Evolutionary conservation across 2,113 vertebrate genomes (phyloP).

Genomic region (Fulmarus glacialis): DNA sequence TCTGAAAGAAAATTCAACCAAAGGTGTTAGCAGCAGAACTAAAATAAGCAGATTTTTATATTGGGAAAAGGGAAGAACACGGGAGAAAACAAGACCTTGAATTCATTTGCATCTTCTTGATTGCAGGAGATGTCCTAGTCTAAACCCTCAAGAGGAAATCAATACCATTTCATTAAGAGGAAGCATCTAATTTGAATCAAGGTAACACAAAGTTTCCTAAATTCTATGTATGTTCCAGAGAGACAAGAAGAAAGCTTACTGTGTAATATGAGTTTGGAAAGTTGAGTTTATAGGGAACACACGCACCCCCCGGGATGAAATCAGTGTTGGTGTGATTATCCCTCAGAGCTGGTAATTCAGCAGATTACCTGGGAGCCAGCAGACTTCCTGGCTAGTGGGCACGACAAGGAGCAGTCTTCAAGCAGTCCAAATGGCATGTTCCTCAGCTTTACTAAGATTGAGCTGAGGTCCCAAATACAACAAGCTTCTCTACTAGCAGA

Average conservation of each 20-base stretch:
- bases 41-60: neutral
- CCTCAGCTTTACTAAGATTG: neutral
- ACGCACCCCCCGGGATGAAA: fast-evolving
- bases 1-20: neutral
- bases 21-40: neutral
- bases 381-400: neutral
- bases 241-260: neutral
- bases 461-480: neutral
- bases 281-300: neutral
- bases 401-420: neutral
- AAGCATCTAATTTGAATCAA: neutral
- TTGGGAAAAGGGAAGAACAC: neutral
- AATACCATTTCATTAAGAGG: neutral
- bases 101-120: neutral
- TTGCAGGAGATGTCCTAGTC: neutral
- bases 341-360: neutral
- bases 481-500: neutral
- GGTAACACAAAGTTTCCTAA: neutral
- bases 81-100: neutral
- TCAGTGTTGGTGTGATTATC: neutral
- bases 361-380: neutral
- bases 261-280: neutral
- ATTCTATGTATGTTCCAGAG: neutral
- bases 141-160: neutral
- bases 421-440: neutral